These are phyloP conservation scores for Julus scandinavius DNA, from an alignment of 2,888 invertebrate species.

Conservation along the genomic window DNA sequence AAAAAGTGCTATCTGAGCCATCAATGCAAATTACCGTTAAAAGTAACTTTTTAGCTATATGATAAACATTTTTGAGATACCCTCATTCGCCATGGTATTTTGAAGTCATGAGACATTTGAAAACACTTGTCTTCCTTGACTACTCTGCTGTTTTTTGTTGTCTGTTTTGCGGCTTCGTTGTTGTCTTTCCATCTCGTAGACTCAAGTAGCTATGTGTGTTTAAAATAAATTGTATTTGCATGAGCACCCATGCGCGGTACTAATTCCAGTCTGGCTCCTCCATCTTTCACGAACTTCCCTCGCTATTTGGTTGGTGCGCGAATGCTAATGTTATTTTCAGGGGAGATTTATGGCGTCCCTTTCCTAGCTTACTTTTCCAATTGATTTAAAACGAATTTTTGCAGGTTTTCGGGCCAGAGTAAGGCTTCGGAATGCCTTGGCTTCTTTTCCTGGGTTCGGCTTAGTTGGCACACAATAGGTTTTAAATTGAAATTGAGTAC, in stretches of 20 bases:
- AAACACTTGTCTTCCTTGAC: not conserved
- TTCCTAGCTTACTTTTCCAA: not conserved
- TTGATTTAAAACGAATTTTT: not conserved
- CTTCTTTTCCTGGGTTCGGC: not conserved
- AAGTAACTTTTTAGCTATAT: no score
- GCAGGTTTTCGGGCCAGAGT: not conserved
- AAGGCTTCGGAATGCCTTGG: not conserved
- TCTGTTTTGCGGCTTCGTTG: not conserved
- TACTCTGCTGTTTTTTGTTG: not conserved
- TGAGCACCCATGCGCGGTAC: constrained; percentile 2
- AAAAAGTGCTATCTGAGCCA: no score
- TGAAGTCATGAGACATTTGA: no score
- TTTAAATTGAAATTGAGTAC: not conserved
- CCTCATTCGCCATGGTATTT: no score
- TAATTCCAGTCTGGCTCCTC: not conserved
- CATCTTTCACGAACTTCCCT: not conserved
- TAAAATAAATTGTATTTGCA: constrained; percentile 33
- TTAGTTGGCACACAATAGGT: not conserved
- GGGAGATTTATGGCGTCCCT: no score
- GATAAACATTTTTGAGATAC: no score
- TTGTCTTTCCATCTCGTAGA: constrained; percentile 8
- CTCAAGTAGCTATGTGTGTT: constrained; percentile 23
- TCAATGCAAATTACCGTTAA: no score
- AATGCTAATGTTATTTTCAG: not conserved
- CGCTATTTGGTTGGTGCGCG: not conserved